These are phyloP conservation scores for Catocala fraxini DNA, from an alignment of 2,888 invertebrate species.

Conservation along the genomic window DNA sequence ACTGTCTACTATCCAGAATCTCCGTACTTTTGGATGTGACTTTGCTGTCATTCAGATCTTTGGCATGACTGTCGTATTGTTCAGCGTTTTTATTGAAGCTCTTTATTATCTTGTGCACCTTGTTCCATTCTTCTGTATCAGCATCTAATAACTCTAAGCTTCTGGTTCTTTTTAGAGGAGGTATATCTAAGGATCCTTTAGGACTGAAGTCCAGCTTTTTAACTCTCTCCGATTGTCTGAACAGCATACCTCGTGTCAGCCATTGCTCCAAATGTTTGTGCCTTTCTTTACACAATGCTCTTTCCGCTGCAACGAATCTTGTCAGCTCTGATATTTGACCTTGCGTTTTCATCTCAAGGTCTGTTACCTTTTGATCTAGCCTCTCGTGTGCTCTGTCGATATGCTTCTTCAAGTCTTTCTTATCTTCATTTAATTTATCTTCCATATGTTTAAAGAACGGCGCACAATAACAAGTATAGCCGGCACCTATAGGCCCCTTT, in stretches of 20 bases:
- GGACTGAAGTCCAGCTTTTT: constrained; percentile 82
- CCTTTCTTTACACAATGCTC: constrained; percentile 88
- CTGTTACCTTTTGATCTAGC: constrained; percentile 93
- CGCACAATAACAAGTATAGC: constrained; percentile 97
- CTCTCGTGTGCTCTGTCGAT: constrained; percentile 93
- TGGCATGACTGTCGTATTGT: constrained; percentile 74
- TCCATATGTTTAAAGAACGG: constrained; percentile 97
- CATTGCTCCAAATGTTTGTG: constrained; percentile 91
- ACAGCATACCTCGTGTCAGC: constrained; percentile 89
- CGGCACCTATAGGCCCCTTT: constrained; percentile 98
- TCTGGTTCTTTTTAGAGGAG: constrained; percentile 89
- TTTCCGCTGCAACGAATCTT: constrained; percentile 89
- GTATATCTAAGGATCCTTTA: constrained; percentile 85
- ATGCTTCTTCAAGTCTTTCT: constrained; percentile 92
- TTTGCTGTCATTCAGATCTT: constrained; percentile 77
- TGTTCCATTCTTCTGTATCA: constrained; percentile 77
- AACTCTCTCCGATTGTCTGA: constrained; percentile 86
- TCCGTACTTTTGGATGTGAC: constrained; percentile 86
- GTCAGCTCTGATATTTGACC: constrained; percentile 91
- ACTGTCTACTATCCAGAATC: constrained; percentile 69
- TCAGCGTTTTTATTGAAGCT: constrained; percentile 76
- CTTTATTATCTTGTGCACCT: constrained; percentile 73
- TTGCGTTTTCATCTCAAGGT: constrained; percentile 91
- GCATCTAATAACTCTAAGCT: constrained; percentile 89
- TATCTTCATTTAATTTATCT: constrained; percentile 93